Base-by-base conservation (phyloP, 1,140 invertebrate species). In the Drosophila kikkawai region DNA sequence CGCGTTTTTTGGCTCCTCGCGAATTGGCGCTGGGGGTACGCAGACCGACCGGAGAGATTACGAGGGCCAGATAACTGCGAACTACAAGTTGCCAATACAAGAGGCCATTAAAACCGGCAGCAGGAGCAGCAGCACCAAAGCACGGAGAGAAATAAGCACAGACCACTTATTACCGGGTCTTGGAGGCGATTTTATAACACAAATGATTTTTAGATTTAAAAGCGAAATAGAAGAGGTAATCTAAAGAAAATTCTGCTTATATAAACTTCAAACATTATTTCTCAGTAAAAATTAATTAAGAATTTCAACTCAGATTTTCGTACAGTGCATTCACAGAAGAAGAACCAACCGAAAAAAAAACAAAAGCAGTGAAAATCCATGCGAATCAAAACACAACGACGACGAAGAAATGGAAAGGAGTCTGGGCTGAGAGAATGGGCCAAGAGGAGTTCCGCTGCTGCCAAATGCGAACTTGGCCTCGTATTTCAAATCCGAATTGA, bases 61-160 rank as follows among this genome's bases (percentile, higher is more conserved):
- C 84, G 82, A 90, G 75, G 71, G 61, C 77, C 82, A 91, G 90
- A 91, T 91, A 91, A 91, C 88, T 91, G 79, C 80, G 79, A 90
- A 83, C 82, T 91, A 91, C 90, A 91, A 91, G 90, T 88, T 91
- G 88, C 88, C 86, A 90, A 90, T 90, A 91, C 82, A 90, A 91
- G 86, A 90, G 86, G 86, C 86, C 86, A 90, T 90, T 90, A 90
- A 90, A 90, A 87, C 79, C 82, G 81, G 65, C 76, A 83, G 82
- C 75, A 69, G 70, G 44, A 79, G 68, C 69, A 59, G 44, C 55
- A 42, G 42, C 41, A 50, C 44, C 68, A 58, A 44, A 50, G 59
- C 67, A 70, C 39, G 7, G 48, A 32, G 39, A 70, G 42, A 67
- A 53, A 22, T 19, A 17, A 17, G 2, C 7, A 9, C 3, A 48